Evolutionary conservation across 2,888 invertebrate genomes (phyloP).

Genomic region (Drosophila demipolita): DNA sequence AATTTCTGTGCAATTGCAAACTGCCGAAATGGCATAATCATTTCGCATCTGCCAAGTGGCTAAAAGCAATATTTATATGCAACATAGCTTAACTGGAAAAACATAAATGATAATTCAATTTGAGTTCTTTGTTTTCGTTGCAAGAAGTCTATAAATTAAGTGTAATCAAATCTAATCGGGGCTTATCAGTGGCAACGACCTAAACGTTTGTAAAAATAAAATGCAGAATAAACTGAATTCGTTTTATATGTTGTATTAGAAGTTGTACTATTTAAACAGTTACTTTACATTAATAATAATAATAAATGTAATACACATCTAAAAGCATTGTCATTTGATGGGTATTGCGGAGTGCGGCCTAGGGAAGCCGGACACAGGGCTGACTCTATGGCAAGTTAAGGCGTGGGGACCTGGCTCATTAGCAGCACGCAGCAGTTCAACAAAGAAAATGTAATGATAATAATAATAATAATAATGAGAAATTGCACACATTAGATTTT

Average conservation of each 20-base stretch:
- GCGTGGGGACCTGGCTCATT: slow-evolving; percentile 35
- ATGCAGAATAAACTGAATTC: background rate
- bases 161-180: slow-evolving; percentile 11
- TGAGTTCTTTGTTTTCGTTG: background rate
- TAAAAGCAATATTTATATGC: background rate
- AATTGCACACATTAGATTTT: slow-evolving; percentile 41
- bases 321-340: background rate
- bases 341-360: background rate
- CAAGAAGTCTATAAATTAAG: background rate
- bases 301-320: background rate
- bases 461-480: slow-evolving; percentile 47
- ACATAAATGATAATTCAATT: no score
- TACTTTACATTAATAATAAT: no score
- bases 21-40: background rate
- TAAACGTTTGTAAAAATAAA: background rate
- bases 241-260: background rate
- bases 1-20: background rate
- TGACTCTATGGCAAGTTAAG: slow-evolving; percentile 17
- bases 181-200: background rate
- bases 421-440: slow-evolving; percentile 51
- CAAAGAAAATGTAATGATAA: slow-evolving; percentile 33
- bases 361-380: slow-evolving; percentile 1
- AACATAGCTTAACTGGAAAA: background rate
- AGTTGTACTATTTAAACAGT: background rate
- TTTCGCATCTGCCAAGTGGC: background rate